phyloP scores from a whole-genome alignment of 2,797 vertebrate species.

The Hippocampus kuda region DNA sequence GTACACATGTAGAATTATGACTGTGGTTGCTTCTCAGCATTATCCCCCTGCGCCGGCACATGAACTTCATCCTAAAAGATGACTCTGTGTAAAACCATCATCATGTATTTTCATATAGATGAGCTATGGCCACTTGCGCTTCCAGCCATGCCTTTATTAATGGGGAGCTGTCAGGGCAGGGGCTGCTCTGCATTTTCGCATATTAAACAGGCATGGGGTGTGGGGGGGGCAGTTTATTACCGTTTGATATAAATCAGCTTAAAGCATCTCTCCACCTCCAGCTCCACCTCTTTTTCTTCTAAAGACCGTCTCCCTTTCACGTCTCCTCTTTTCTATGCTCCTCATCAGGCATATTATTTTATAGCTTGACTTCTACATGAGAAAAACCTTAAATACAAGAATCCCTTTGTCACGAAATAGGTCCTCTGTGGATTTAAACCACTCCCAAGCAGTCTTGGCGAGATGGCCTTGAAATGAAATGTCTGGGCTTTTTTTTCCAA shows the following conservation, averaged over 20 bases:
- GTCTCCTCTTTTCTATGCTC: constrained; percentile 22
- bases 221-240: constrained; percentile 86
- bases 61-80: constrained; percentile 82
- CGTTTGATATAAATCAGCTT: constrained; percentile 99
- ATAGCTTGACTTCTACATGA: constrained; percentile 10
- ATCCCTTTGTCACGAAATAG: constrained; percentile 15
- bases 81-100: constrained; percentile 98
- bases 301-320: constrained; percentile 26
- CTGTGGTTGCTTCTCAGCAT: constrained; percentile 69
- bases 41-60: constrained; percentile 72
- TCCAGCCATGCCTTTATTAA: constrained; percentile 97
- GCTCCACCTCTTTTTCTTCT: constrained; percentile 86
- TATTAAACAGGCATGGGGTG: constrained; percentile 95
- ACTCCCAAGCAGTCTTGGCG: constrained; percentile 36
- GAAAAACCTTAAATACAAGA: constrained; percentile 10
- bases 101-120: constrained; percentile 99
- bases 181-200: constrained; percentile 99
- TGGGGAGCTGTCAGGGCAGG: constrained; percentile 94
- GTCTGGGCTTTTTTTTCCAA: not conserved
- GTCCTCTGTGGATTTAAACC: constrained; percentile 13
- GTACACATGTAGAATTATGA: constrained; percentile 69
- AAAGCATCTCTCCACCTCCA: constrained; percentile 96
- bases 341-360: constrained; percentile 19
- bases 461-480: not conserved
- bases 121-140: constrained; percentile 95